phyloP scores from a whole-genome alignment of 2,797 vertebrate genomes.

The Enteromius argenteus region DNA sequence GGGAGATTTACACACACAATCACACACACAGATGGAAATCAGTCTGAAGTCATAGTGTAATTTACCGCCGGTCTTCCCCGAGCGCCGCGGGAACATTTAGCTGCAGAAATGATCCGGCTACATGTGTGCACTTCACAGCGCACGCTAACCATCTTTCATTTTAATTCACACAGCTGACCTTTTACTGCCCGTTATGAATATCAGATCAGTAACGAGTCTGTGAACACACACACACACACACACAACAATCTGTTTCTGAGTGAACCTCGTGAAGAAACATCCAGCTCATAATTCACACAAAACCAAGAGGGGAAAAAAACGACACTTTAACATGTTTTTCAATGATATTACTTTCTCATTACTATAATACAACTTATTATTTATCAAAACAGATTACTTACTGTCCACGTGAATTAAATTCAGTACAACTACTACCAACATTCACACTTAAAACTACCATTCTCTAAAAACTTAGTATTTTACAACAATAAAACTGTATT shows the following conservation, averaged over 20 bases:
- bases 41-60: neutral
- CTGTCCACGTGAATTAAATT: too few species aligned
- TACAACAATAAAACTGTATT: neutral
- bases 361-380: too few species aligned
- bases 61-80: slow-evolving; percentile 9
- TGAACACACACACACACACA: slow-evolving; percentile 33
- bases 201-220: slow-evolving; percentile 75
- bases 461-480: too few species aligned
- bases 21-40: slow-evolving; percentile 27
- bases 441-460: too few species aligned
- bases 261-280: neutral
- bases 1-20: slow-evolving; percentile 68
- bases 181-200: slow-evolving; percentile 80
- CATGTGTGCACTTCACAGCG: slow-evolving; percentile 9
- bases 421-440: too few species aligned
- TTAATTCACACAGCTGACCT: slow-evolving; percentile 52
- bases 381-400: too few species aligned
- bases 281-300: slow-evolving; percentile 47
- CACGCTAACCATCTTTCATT: slow-evolving; percentile 2
- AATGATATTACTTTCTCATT: too few species aligned
- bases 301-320: neutral
- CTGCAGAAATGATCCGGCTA: neutral
- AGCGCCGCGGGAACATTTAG: slow-evolving; percentile 7
- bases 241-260: slow-evolving; percentile 26
- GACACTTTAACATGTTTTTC: too few species aligned